Percentiles rank a stretch among this genome's conserved stretches.
These are phyloP conservation scores for Tubulanus polymorphus DNA, from an alignment of 2,888 invertebrate species.

Conservation along the genomic window DNA sequence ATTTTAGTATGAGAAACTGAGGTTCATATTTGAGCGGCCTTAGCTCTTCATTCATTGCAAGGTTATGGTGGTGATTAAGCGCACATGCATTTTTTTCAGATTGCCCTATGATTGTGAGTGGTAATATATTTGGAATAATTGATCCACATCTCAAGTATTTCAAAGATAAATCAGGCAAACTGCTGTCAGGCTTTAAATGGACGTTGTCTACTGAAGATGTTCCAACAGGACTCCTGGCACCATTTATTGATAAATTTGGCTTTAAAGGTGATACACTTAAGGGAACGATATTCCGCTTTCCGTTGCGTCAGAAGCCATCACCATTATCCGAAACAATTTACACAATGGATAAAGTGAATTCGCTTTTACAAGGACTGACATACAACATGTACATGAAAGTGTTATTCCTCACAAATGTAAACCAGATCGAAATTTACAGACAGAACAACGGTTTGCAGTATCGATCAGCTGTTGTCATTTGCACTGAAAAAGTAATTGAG, in stretches of 20 bases:
- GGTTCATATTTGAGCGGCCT: no score
- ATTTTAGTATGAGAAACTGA: no score
- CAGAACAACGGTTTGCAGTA: slow-evolving; percentile 11
- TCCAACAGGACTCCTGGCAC: slow-evolving; percentile 24
- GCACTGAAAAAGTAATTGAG: neutral
- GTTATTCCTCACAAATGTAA: slow-evolving; percentile 38
- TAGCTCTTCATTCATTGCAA: no score
- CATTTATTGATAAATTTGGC: slow-evolving; percentile 29
- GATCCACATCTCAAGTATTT: slow-evolving; percentile 36
- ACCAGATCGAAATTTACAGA: slow-evolving; percentile 28
- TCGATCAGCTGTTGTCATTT: no score
- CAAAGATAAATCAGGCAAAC: no score
- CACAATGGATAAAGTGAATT: slow-evolving; percentile 23
- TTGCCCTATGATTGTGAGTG: slow-evolving; percentile 39
- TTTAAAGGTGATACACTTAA: slow-evolving; percentile 17
- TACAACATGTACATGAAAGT: slow-evolving; percentile 32
- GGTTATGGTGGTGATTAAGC: no score
- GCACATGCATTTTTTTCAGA: no score
- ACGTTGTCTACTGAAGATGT: slow-evolving; percentile 4
- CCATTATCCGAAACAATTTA: slow-evolving; percentile 31
- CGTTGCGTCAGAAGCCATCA: slow-evolving; percentile 30
- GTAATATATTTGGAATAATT: slow-evolving; percentile 32
- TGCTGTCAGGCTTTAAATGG: neutral
- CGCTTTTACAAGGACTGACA: slow-evolving; percentile 30
- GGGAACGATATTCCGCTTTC: slow-evolving; percentile 46